Evolutionary conservation across 1,140 invertebrate species (phyloP).

Genomic region (Megalopta genalis): DNA sequence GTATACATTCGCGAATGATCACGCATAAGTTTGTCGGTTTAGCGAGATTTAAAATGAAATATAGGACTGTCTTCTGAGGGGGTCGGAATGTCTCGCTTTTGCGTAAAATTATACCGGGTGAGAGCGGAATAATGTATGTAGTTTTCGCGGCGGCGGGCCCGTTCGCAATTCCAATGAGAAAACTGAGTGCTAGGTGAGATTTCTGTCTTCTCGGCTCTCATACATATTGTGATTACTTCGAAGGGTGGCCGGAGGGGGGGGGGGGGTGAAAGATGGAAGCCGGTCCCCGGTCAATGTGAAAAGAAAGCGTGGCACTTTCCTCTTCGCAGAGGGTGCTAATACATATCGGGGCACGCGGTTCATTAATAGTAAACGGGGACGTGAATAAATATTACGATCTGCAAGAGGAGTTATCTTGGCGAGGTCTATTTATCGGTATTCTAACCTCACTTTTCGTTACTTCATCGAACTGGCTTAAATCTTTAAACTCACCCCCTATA

Average conservation of each 20-base stretch:
- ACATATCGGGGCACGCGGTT: background rate
- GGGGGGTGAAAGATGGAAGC: constrained; percentile 39
- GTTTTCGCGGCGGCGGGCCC: constrained; percentile 63
- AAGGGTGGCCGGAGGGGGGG: constrained; percentile 40
- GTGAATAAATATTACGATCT: background rate
- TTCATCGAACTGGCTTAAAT: too few species aligned
- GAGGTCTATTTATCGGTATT: too few species aligned
- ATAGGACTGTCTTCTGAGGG: too few species aligned
- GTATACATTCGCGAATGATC: too few species aligned
- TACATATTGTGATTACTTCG: constrained; percentile 79
- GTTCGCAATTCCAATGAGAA: constrained; percentile 77
- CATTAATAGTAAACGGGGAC: constrained; percentile 2
- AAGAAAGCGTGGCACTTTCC: constrained; percentile 26
- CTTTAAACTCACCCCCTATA: too few species aligned
- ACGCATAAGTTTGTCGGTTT: too few species aligned
- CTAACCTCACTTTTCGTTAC: too few species aligned
- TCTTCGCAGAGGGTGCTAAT: background rate
- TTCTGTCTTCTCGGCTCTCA: constrained; percentile 74
- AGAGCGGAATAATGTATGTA: constrained; percentile 68
- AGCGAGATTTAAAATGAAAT: too few species aligned
- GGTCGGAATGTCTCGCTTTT: constrained; percentile 37
- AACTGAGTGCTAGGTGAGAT: constrained; percentile 70
- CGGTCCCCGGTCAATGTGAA: constrained; percentile 20
- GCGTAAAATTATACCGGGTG: constrained; percentile 63
- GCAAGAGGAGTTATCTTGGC: too few species aligned